Base-by-base conservation (phyloP, 2,113 vertebrate species). In the Cacatua alba region DNA sequence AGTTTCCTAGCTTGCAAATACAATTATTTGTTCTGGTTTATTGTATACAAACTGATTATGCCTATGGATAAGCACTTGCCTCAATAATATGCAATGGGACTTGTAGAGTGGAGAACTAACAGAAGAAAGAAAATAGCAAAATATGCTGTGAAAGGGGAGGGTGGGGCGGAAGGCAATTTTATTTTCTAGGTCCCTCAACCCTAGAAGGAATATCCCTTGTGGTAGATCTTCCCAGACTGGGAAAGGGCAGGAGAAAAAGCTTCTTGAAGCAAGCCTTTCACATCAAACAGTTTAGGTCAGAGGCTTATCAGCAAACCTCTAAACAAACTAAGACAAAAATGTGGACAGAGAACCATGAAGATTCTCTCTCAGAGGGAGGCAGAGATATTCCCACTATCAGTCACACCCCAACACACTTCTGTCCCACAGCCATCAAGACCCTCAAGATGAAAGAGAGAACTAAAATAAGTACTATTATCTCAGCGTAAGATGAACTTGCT, bases 141-240 rank as follows among this genome's bases (percentile, higher is more conserved):
- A 79, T 23, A 16, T 20, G 7, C 35, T 75, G 12, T 26, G 28
- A 79, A 91, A 46, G 5, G 6, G 11, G 8, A 39, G 17, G 25
- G 35, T 1, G 3, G 7, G 2, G 17, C 5, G 4, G 21, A 41
- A 28, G 10, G 4, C 4, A 17, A 4, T 17, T 33, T 46, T 20
- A 44, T 69, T 65, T 86, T 65, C 44, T 28, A 65, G 4, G 48
- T 86, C 25, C 10, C 11, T 74, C 37, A 33, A 8, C 24, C 3
- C 14, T 28, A n/a, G n/a, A 57, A 39, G 17, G 24, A 90, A 17
- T 6, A 43, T 10, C 24, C 1, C 3, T 65, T 20, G 10, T 44
- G 21, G 63, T 65, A 14, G 21, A 60, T 31, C 39, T 44, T 52
- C 5, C 13, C 53, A 63, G 16, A 26, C 0, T 31, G 14, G 39